Evolutionary conservation across 53 echinoderm and acorn worm genomes (phyloP).

Genomic region (Temnopleurus reevesii): DNA sequence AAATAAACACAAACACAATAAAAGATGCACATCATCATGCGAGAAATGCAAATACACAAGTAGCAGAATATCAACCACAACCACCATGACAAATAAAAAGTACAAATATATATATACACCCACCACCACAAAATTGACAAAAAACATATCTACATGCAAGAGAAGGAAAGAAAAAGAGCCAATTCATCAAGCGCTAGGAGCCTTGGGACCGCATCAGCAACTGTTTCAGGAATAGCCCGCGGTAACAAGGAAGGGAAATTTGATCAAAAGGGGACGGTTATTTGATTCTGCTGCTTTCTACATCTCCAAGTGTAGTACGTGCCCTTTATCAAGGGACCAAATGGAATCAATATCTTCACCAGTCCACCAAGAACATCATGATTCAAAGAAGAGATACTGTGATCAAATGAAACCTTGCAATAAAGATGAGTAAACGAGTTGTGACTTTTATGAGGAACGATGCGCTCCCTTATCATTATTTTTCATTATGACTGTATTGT

Average conservation of each 20-base stretch:
- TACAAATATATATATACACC: background rate
- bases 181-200: slow-evolving; percentile 13
- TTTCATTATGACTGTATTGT: slow-evolving; percentile 7
- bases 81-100: background rate
- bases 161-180: slow-evolving; percentile 11
- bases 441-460: slow-evolving; percentile 3
- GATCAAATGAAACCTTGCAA: slow-evolving; percentile 6
- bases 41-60: background rate
- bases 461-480: background rate
- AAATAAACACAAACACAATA: background rate
- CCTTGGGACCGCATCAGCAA: slow-evolving; percentile 43
- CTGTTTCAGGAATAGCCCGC: slow-evolving; percentile 49
- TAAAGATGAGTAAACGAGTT: slow-evolving; percentile 11
- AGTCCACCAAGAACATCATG: background rate
- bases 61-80: background rate
- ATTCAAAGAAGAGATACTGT: background rate
- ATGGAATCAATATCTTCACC: slow-evolving; percentile 28
- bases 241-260: slow-evolving; percentile 48
- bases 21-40: background rate
- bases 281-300: slow-evolving; percentile 36
- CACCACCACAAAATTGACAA: background rate
- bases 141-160: slow-evolving; percentile 32
- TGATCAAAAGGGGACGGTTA: slow-evolving; percentile 52
- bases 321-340: slow-evolving; percentile 30
- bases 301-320: slow-evolving; percentile 17